Percentiles rank a stretch among this genome's conserved stretches.
These are phyloP conservation scores for Neoitamus cyanurus DNA, from an alignment of 2,888 invertebrate genomes.

Conservation along the genomic window DNA sequence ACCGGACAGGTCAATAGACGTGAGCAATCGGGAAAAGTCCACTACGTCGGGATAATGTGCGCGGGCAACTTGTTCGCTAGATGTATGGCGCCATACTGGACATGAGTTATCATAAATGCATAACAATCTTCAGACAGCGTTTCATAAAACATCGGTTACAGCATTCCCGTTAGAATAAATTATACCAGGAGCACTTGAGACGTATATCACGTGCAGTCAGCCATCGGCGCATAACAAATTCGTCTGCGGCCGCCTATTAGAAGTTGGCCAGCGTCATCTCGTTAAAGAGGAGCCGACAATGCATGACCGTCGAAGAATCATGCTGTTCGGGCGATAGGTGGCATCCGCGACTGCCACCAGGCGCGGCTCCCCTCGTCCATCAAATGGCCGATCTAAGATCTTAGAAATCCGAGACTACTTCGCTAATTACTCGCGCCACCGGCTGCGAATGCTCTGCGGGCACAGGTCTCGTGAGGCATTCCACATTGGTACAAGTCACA, in stretches of 20 bases:
- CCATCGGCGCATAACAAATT: conserved; percentile 37
- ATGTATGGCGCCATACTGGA: conserved; percentile 39
- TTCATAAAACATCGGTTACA: conserved; percentile 43
- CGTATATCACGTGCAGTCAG: conserved; percentile 37
- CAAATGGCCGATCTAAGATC: not conserved
- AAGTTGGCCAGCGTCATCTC: conserved; percentile 24
- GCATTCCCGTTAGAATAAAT: conserved; percentile 45
- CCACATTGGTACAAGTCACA: not conserved
- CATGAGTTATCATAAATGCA: conserved; percentile 46
- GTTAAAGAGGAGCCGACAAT: conserved; percentile 19
- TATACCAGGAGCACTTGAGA: conserved; percentile 13
- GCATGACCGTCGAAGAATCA: not conserved
- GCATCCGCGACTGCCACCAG: not conserved
- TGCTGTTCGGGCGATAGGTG: conserved; percentile 4
- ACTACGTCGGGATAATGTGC: not conserved
- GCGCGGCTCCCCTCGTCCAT: not conserved
- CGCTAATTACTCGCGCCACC: conserved; percentile 17
- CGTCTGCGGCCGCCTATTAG: conserved; percentile 26
- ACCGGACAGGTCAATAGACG: conserved; percentile 40
- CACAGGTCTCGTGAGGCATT: not conserved
- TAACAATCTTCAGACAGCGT: conserved; percentile 38
- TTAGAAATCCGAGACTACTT: not conserved
- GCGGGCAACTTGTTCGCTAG: not conserved
- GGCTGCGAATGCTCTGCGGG: not conserved
- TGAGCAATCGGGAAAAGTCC: not conserved